phyloP scores from a whole-genome alignment of 2,113 vertebrate species.

The Nothoprocta pentlandii region DNA sequence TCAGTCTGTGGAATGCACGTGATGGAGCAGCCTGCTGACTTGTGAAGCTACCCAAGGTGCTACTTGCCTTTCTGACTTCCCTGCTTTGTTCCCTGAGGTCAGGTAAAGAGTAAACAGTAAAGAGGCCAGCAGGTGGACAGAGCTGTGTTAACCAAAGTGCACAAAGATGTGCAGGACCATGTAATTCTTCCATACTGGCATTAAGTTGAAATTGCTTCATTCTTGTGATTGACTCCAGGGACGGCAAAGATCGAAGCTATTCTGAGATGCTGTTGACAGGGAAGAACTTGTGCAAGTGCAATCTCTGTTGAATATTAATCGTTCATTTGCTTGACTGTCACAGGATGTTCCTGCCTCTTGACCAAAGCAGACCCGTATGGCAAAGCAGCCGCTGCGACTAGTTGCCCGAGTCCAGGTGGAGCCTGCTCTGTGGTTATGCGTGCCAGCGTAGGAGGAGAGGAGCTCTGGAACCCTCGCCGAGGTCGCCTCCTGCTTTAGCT shows the following conservation, averaged over 20 bases:
- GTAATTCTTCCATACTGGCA: neutral
- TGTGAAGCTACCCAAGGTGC: neutral
- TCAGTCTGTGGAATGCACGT: neutral
- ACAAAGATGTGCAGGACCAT: neutral
- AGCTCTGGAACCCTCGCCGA: no score
- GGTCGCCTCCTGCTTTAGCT: neutral
- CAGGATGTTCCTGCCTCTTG: neutral
- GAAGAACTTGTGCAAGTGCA: neutral
- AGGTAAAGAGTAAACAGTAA: no score
- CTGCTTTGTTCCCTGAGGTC: neutral
- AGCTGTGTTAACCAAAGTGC: neutral
- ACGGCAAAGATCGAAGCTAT: neutral
- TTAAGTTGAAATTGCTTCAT: neutral
- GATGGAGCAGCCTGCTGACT: no score
- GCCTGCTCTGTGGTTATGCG: no score
- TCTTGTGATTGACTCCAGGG: neutral
- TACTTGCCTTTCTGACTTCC: neutral
- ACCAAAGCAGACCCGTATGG: no score
- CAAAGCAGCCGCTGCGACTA: no score
- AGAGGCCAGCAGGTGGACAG: neutral
- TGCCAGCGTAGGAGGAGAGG: no score
- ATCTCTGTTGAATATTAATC: neutral
- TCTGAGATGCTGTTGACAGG: neutral
- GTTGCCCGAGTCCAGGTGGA: no score
- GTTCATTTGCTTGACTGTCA: neutral